Percentiles rank a stretch among this genome's conserved stretches.
These are phyloP conservation scores for Synchiropus splendidus DNA, from an alignment of 2,113 vertebrate genomes.

Conservation along the genomic window DNA sequence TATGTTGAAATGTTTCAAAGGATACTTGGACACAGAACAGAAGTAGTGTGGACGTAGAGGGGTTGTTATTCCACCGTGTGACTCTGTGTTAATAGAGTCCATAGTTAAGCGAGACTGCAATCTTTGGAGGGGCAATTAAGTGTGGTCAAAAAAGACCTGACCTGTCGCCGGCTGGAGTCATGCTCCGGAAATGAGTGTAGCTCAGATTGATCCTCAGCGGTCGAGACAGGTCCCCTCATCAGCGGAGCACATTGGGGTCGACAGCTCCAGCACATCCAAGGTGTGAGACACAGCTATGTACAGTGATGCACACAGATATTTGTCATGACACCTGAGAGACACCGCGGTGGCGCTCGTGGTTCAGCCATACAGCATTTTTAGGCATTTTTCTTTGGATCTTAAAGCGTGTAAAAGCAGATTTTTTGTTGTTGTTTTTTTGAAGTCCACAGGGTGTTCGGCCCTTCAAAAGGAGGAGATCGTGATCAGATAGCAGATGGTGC, in stretches of 20 bases:
- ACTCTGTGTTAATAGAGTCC: too few relatives aligned
- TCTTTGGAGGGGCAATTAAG: constrained; percentile 15
- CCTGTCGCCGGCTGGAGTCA: constrained; percentile 13
- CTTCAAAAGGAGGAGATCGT: constrained; percentile 2
- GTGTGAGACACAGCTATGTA: constrained; percentile 48
- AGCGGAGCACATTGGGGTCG: constrained; percentile 18
- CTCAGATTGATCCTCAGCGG: constrained; percentile 39
- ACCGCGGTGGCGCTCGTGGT: constrained; percentile 14
- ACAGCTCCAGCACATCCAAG: constrained; percentile 16
- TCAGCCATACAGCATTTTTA: constrained; percentile 43
- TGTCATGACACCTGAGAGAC: constrained; percentile 28
- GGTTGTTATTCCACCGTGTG: too few relatives aligned
- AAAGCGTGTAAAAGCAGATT: constrained; percentile 32
- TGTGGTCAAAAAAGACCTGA: constrained; percentile 15
- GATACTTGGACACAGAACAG: too few relatives aligned
- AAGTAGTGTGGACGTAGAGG: too few relatives aligned
- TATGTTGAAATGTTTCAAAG: too few relatives aligned
- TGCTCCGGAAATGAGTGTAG: constrained; percentile 21
- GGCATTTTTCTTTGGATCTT: constrained; percentile 57
- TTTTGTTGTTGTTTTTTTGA: constrained; percentile 21
- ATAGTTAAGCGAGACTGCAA: too few relatives aligned
- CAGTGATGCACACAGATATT: constrained; percentile 45
- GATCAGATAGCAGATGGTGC: constrained; percentile 20
- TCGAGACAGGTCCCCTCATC: constrained; percentile 38
- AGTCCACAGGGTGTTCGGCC: constrained; percentile 11